phyloP scores from a whole-genome alignment of 64 coral and sea anemone species.

The Actinia equina region DNA sequence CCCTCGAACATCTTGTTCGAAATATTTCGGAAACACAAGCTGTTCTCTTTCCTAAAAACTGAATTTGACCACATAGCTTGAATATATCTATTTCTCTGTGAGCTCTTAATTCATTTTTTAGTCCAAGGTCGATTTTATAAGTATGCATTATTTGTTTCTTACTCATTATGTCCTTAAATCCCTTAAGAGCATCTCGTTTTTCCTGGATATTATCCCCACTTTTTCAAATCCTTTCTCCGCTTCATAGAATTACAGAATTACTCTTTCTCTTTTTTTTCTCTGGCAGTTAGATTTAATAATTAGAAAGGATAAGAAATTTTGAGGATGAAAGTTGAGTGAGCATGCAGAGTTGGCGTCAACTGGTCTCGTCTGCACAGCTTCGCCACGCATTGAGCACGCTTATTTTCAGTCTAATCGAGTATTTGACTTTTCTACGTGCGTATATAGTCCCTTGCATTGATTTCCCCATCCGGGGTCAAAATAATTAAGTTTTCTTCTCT shows the following conservation, averaged over 20 bases:
- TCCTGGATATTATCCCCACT: not conserved
- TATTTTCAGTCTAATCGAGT: not conserved
- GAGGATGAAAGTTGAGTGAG: not conserved
- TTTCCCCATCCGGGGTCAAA: too few species aligned
- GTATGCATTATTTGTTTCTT: not conserved
- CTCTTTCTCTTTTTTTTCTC: not conserved
- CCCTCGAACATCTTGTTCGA: too few species aligned
- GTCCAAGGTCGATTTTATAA: not conserved
- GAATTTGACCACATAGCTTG: not conserved
- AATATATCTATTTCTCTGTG: not conserved
- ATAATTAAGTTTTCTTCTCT: too few species aligned
- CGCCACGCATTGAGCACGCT: too few species aligned
- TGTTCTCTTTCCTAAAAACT: too few species aligned
- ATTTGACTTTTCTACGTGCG: not conserved
- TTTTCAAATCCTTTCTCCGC: not conserved
- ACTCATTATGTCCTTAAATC: not conserved
- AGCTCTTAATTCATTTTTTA: not conserved
- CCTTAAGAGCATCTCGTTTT: not conserved
- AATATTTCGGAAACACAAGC: too few species aligned
- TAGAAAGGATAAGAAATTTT: not conserved
- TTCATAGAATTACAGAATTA: not conserved
- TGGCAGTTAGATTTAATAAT: not conserved
- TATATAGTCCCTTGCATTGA: not conserved
- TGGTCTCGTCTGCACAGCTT: not conserved
- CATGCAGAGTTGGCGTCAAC: not conserved